Conservation (phyloP, 2,797 vertebrate species). For the Cetoscarus ocellatus region DNA sequence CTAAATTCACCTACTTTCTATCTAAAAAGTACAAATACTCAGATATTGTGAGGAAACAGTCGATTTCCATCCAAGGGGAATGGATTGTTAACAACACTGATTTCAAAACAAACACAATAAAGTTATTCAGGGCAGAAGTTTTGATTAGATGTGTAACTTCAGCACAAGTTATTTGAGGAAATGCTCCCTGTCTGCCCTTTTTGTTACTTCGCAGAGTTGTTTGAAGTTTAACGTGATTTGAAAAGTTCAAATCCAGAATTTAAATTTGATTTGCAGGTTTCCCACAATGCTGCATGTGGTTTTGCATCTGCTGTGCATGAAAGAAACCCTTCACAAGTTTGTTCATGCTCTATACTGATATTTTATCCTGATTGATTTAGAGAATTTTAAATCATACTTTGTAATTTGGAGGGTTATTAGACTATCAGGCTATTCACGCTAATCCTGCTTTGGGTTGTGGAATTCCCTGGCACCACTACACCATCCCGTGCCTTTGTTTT, state of each 20-base stretch:
- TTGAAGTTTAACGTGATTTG: constrained; percentile 1
- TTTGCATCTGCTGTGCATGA: constrained; percentile 22
- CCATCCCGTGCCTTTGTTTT: constrained; percentile 68
- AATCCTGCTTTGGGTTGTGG: constrained; percentile 75
- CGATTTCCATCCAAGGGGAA: too few relatives aligned
- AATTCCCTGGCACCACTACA: constrained; percentile 79
- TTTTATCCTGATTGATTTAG: constrained; percentile 35
- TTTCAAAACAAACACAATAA: too few relatives aligned
- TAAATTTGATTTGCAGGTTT: constrained; percentile 21
- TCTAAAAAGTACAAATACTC: too few relatives aligned
- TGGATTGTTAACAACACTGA: too few relatives aligned
- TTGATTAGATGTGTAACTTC: background rate
- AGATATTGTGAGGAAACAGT: too few relatives aligned
- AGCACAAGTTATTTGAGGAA: background rate
- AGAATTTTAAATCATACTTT: constrained; percentile 49
- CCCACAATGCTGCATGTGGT: constrained; percentile 4
- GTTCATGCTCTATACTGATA: background rate
- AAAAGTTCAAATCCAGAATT: constrained; percentile 12
- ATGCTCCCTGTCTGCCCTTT: background rate
- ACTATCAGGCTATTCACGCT: constrained; percentile 60
- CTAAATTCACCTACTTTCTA: too few relatives aligned
- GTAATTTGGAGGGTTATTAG: constrained; percentile 45
- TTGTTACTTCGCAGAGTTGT: constrained; percentile 4
- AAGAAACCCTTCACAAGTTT: constrained; percentile 14
- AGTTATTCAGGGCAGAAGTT: too few relatives aligned